Base-by-base conservation (phyloP, 2,797 vertebrate species). In the Euphonia xanthogaster region DNA sequence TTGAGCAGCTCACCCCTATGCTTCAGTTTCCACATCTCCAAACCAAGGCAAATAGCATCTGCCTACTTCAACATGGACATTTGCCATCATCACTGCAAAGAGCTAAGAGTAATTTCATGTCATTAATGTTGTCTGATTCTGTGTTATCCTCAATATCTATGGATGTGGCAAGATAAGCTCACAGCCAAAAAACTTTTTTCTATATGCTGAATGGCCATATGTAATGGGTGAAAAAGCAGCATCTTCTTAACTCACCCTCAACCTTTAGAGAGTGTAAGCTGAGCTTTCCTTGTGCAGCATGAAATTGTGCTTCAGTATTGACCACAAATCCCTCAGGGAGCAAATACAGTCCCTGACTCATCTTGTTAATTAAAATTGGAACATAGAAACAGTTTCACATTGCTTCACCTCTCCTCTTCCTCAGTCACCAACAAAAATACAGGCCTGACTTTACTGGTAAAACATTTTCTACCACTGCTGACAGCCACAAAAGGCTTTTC, bases 321-420 rank as follows among this genome's bases (percentile, higher is more conserved):
- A 54, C 27, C 48, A 62, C 30, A 24, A 71, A 6, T 12, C 27
- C 25, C 20, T 76, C 66, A 47, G 58, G 88, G 30, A 63, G n/a
- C n/a, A 95, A 82, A 71, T 28, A 61, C 0, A 66, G 39, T 54
- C 50, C 48, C 60, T 87, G 53, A 30, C 39, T 67, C 7, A 0
- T 57, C 28, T 74, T 79, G 57, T 87, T 92, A 92, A 89, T 89
- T 73, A 95, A 65, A 87, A 39, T 35, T 51, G 74, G 45, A 90
- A 65, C 25, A 75, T 0, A 66, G 51, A 87, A 85, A 65, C 21
- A 82, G 25, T 37, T 86, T 85, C 65, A 54, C 0, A 0, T 58
- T 53, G 31, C 45, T 94, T 74, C 82, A 72, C n/a, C 53, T 82
- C 65, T 83, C 33, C 25, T 88, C 54, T 82, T 94, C 57, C 31